Evolutionary conservation across 2,113 vertebrate genomes (phyloP).

Genomic region (Cercopithecus mona): DNA sequence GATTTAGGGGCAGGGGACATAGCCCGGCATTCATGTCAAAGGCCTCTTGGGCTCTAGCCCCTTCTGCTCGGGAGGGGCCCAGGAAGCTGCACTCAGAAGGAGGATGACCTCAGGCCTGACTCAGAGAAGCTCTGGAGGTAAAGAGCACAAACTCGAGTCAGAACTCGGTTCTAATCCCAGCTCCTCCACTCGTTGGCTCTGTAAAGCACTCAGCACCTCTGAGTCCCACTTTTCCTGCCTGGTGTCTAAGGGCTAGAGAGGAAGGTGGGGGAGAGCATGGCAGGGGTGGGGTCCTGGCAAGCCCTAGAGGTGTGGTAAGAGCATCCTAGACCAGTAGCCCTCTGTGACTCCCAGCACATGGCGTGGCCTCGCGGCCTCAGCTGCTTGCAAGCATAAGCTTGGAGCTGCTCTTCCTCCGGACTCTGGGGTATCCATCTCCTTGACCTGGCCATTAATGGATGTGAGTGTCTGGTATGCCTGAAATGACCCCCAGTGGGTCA

Average conservation of each 20-base stretch:
- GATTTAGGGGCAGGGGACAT: background rate
- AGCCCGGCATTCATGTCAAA: background rate
- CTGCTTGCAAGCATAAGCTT: background rate
- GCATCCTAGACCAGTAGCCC: fast-evolving
- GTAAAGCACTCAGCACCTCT: background rate
- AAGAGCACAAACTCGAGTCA: fast-evolving
- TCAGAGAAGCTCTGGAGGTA: background rate
- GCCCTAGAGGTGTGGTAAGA: background rate
- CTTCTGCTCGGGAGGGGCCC: no score
- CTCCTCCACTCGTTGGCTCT: background rate
- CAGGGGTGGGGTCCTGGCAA: background rate
- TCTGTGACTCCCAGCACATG: fast-evolving
- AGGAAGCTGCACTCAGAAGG: background rate
- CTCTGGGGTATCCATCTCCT: background rate
- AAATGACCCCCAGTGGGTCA: background rate
- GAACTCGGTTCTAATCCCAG: fast-evolving
- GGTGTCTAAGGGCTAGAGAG: background rate
- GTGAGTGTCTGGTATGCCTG: background rate
- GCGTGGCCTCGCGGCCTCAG: fast-evolving
- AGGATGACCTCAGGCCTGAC: background rate
- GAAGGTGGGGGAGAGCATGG: fast-evolving
- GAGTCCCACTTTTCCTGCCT: background rate
- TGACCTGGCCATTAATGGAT: background rate
- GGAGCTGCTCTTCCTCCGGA: background rate
- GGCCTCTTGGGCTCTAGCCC: background rate